Evolutionary conservation across 2,113 vertebrate species (phyloP).

Genomic region (Catagonus wagneri): DNA sequence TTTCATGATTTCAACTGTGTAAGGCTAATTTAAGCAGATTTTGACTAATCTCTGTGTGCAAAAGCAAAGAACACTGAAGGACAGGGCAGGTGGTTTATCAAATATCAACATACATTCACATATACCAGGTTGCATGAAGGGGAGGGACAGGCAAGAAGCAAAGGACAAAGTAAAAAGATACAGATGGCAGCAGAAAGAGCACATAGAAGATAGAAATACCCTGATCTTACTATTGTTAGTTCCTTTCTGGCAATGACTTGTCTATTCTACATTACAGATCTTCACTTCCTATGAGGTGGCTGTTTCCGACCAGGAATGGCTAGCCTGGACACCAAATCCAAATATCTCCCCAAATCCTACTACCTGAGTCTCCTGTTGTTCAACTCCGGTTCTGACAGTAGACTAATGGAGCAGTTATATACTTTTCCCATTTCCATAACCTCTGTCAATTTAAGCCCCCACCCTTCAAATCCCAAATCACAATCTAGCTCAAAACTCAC

Average conservation of each 20-base stretch:
- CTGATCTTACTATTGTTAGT: not conserved
- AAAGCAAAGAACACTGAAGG: slow-evolving; percentile 58
- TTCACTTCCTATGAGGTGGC: not conserved
- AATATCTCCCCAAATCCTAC: not conserved
- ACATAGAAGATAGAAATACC: not conserved
- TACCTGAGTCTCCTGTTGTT: not conserved
- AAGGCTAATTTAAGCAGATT: slow-evolving; percentile 29
- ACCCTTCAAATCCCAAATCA: slow-evolving; percentile 69
- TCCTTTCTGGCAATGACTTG: not conserved
- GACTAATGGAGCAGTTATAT: not conserved
- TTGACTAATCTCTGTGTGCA: slow-evolving; percentile 12
- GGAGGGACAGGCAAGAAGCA: slow-evolving; percentile 40
- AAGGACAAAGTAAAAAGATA: slow-evolving; percentile 48
- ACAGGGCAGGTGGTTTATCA: not conserved
- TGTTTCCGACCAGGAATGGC: not conserved
- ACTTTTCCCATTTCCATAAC: slow-evolving; percentile 19
- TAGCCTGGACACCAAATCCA: not conserved
- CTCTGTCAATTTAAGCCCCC: slow-evolving; percentile 57
- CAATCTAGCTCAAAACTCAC: slow-evolving; percentile 82
- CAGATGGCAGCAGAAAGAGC: slow-evolving; percentile 39
- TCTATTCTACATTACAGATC: not conserved
- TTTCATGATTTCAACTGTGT: not conserved
- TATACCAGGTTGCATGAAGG: not conserved
- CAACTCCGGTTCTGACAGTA: not conserved
- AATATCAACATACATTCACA: slow-evolving; percentile 6